Percentiles rank a stretch among this genome's conserved stretches.
Evolutionary conservation across 2,113 vertebrate species (phyloP).

Genomic region (Gallinago jamesoni): DNA sequence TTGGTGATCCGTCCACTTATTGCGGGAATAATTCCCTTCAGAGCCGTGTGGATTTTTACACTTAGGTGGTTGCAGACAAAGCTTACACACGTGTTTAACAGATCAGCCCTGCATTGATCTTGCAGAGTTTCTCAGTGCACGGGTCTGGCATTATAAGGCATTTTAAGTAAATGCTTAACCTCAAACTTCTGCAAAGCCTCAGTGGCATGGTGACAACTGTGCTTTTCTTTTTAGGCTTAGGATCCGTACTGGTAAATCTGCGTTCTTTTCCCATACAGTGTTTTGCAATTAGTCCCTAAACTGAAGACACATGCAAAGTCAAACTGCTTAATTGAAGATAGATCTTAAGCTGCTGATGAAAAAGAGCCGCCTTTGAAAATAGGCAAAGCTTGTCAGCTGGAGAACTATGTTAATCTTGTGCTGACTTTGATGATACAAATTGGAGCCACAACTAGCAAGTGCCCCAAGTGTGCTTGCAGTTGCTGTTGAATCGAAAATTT

Average conservation of each 20-base stretch:
- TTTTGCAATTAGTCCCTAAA: not conserved
- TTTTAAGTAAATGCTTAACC: slow-evolving; percentile 30
- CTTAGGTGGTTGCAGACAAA: slow-evolving; percentile 1
- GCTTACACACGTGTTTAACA: not conserved
- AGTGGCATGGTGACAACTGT: not conserved
- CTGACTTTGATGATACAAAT: not conserved
- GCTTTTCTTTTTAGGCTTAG: slow-evolving; percentile 21
- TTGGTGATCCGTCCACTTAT: not conserved
- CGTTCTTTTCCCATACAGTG: not conserved
- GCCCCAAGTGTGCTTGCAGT: not conserved
- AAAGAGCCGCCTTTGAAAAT: not conserved
- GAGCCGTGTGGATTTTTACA: slow-evolving; percentile 10
- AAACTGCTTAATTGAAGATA: not conserved
- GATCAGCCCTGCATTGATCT: not conserved
- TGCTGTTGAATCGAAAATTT: not conserved
- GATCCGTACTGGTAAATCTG: not conserved
- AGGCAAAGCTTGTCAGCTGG: not conserved
- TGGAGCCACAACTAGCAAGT: not conserved
- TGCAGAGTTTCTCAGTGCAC: not conserved
- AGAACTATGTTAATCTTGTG: not conserved
- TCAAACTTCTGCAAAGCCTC: not conserved
- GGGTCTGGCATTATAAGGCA: slow-evolving; percentile 2
- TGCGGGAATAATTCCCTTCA: not conserved
- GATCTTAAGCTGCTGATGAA: not conserved
- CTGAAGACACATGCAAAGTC: not conserved